Percentiles rank a stretch among this genome's conserved stretches.
Conservation (phyloP, 2,113 vertebrate genomes). For the Calypte anna region DNA sequence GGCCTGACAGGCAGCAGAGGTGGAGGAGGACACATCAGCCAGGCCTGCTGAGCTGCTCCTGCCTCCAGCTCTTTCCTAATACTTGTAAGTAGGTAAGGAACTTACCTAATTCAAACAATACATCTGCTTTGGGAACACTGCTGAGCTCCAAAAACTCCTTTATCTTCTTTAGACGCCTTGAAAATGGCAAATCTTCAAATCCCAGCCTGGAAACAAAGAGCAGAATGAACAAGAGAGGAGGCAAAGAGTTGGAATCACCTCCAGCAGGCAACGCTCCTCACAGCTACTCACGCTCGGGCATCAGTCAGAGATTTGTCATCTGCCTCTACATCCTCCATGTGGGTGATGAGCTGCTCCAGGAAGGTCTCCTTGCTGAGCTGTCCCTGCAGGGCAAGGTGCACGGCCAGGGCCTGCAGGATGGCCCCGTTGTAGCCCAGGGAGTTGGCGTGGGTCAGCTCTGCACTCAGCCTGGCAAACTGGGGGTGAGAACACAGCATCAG, state of each 20-base stretch:
- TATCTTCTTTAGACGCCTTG: slow-evolving; percentile 89
- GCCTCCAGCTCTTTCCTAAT: not conserved
- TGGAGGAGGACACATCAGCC: not conserved
- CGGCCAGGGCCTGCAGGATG: slow-evolving; percentile 92
- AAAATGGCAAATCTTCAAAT: slow-evolving; percentile 92
- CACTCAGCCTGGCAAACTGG: slow-evolving; percentile 88
- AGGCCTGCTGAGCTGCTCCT: not conserved
- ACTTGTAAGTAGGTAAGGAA: not conserved
- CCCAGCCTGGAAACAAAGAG: slow-evolving; percentile 81
- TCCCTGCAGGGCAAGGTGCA: slow-evolving; percentile 91
- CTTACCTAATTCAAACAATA: slow-evolving; percentile 92
- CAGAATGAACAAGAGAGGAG: not conserved
- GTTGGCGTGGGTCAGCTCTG: slow-evolving; percentile 93
- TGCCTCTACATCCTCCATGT: slow-evolving; percentile 92
- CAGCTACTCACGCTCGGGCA: slow-evolving; percentile 85
- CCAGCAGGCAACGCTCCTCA: not conserved
- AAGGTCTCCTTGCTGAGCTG: slow-evolving; percentile 84
- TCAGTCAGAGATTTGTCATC: slow-evolving; percentile 86
- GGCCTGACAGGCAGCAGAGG: not conserved
- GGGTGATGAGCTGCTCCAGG: slow-evolving; percentile 86
- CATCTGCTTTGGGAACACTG: slow-evolving; percentile 88
- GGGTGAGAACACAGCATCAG: not conserved
- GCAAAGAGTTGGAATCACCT: not conserved
- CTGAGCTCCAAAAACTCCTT: slow-evolving; percentile 88
- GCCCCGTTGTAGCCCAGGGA: slow-evolving; percentile 97